Base-by-base conservation (phyloP, 2,113 vertebrate species). In the Ia io region DNA sequence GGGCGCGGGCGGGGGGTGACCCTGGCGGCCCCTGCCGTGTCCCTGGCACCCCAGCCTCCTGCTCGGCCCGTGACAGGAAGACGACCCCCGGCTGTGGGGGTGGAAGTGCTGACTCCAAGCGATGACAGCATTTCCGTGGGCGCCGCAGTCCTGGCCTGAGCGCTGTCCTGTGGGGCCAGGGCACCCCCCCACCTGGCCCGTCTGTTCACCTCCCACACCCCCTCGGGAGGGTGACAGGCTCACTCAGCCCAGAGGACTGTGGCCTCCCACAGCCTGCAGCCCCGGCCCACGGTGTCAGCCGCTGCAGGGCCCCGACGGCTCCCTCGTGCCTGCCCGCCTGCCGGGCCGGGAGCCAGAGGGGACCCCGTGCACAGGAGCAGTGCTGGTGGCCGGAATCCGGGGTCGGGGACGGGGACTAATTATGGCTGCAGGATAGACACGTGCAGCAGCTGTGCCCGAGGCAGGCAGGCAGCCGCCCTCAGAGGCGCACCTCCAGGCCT, bases 101-200 rank as follows among this genome's bases (percentile, higher is more conserved):
- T n/a, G 9, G 32, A 30, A n/a, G 16, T 0, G 0, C 65, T 0
- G 0, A 18, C 44, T 22, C 11, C 3, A 4, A 9, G 35, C 28
- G 17, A 11, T 18, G 42, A 14, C 0, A 0, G 10, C 0, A 0
- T 32, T 35, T 3, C 71, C 14, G 0, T 2, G 32, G 40, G 22
- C 22, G 1, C 53, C 1, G 0, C 28, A 1, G 10, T 2, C 76
- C 37, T 25, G 12, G 49, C 37, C 65, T 4, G 3, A 63, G 47
- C 25, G 1, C 70, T 18, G 0, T 22, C 71, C 61, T 20, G 10
- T 12, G 71, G 44, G 20, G 17, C 9, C 3, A 11, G 70, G 9
- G 35, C 6, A 0, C 0, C 0, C 7, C 12, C 6, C 61, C 42
- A 17, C 47, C n/a, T 37, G 49, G 42, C n/a, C n/a, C 18, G 25